Base-by-base conservation (phyloP, 2,113 vertebrate genomes). In the Craseonycteris thonglongyai region DNA sequence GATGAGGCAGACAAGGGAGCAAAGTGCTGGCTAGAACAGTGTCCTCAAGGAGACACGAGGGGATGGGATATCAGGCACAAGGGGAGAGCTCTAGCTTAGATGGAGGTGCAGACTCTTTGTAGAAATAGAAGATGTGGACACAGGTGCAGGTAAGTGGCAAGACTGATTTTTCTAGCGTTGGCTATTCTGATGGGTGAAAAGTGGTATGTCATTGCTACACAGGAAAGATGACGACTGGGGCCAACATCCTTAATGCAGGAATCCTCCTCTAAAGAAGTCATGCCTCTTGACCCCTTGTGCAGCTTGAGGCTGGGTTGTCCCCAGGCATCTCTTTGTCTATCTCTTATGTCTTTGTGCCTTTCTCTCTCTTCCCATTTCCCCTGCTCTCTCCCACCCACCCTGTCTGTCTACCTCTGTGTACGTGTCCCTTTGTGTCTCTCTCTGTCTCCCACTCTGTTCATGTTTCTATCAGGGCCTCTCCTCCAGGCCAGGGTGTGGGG, bases 401-500 rank as follows among this genome's bases (percentile, higher is more conserved):
- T 11, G 16, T 14, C 71, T 68, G 45, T 47, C 65, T 51, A 0
- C 35, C 38, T 72, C 21, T 14, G 38, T 40, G 19, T 66, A 7
- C 86, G 38, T 82, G 38, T 24, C 47, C 47, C 72, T 56, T 38
- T 22, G 6, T 30, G 33, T 82, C 66, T 66, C 45, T 45, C 40
- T 42, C 15, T 7, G 21, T 56, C 63, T 76, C 84, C 89, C 79
- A n/a, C 38, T 68, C 92, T 68, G 72, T 85, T 51, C 21, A 2
- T 7, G 56, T 47, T 78, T 59, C 30, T 72, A 30, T 14, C 5
- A 1, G 75, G 82, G 93, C 75, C 71, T 84, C 95, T 88, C 88
- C 96, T 90, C 75, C 10, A 2, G 89, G 93, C 81, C 88, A 97
- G 95, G 95, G 96, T 88, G 96, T 96, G 93, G 96, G 84, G 42